Evolutionary conservation across 2,113 vertebrate species (phyloP).

Genomic region (Cyprinodon variegatus): DNA sequence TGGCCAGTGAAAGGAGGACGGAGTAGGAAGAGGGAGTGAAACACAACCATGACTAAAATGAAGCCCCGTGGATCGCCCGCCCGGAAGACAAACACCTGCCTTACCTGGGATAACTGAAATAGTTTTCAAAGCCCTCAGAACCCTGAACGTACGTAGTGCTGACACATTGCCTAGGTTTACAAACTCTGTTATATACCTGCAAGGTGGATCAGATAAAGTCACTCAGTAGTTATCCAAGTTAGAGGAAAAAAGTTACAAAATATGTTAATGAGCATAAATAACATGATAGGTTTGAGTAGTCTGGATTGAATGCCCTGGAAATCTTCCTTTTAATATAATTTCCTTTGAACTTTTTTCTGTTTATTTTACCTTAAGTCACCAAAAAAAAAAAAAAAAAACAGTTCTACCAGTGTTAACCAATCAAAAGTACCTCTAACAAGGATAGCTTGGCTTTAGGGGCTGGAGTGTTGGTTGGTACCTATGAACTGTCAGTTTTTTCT

Average conservation of each 20-base stretch:
- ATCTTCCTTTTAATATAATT: neutral
- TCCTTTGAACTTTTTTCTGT: neutral
- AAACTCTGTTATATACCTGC: conserved; percentile 99
- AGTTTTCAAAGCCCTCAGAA: conserved; percentile 99
- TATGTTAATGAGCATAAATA: conserved; percentile 21
- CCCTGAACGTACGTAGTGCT: conserved; percentile 98
- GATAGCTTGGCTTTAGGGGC: neutral
- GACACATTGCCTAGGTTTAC: conserved; percentile 99
- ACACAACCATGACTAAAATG: conserved; percentile 90
- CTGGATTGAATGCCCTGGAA: conserved; percentile 1
- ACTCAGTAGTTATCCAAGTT: conserved; percentile 67
- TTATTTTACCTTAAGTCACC: neutral
- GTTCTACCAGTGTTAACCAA: neutral
- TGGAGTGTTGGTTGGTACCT: neutral
- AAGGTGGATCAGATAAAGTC: conserved; percentile 86
- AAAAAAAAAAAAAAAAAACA: too few relatives aligned
- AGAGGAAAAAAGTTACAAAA: conserved; percentile 43
- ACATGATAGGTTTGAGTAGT: conserved; percentile 9
- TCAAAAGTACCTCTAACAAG: neutral
- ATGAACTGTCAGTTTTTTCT: neutral
- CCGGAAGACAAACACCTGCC: conserved; percentile 80
- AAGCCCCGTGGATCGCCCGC: conserved; percentile 74
- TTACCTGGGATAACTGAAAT: conserved; percentile 99
- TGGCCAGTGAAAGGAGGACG: conserved; percentile 68
- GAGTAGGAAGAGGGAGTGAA: conserved; percentile 65